Evolutionary conservation across 2,797 vertebrate species (phyloP).

Genomic region (Limosa lapponica): DNA sequence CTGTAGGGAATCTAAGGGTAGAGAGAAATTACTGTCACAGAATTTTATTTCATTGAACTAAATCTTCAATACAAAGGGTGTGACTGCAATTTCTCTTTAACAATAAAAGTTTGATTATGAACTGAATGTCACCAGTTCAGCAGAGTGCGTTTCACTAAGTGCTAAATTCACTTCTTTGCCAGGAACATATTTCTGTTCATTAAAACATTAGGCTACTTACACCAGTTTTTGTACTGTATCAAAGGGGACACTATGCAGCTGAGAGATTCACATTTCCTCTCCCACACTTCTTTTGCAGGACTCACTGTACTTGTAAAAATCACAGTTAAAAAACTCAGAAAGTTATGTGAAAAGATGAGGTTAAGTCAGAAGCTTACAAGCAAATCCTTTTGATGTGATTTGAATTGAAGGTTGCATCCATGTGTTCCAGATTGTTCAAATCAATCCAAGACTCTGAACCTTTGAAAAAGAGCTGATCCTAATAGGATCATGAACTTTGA

Average conservation of each 20-base stretch:
- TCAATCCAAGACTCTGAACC: background rate
- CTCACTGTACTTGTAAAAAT: background rate
- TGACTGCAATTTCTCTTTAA: background rate
- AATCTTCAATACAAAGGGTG: background rate
- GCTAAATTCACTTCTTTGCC: slow-evolving; percentile 3
- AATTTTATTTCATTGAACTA: slow-evolving; percentile 33
- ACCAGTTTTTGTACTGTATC: background rate
- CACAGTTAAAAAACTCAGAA: background rate
- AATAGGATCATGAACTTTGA: background rate
- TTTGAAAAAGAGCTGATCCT: background rate
- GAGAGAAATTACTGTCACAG: background rate
- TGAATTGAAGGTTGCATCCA: background rate
- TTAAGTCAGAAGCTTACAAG: background rate
- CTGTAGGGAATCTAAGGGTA: background rate
- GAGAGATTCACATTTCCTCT: background rate
- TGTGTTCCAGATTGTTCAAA: background rate
- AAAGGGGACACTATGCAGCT: background rate
- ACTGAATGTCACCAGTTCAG: slow-evolving; percentile 26
- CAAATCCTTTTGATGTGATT: background rate
- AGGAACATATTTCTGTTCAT: background rate
- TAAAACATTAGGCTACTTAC: slow-evolving; percentile 7
- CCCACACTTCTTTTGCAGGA: background rate
- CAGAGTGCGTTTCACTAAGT: background rate
- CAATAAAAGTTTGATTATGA: slow-evolving; percentile 13
- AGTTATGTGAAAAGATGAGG: background rate